Evolutionary conservation across 2,888 invertebrate genomes (phyloP), one percentile per base, ranked within the genome.

Genomic region (Parnassius glacialis): DNA sequence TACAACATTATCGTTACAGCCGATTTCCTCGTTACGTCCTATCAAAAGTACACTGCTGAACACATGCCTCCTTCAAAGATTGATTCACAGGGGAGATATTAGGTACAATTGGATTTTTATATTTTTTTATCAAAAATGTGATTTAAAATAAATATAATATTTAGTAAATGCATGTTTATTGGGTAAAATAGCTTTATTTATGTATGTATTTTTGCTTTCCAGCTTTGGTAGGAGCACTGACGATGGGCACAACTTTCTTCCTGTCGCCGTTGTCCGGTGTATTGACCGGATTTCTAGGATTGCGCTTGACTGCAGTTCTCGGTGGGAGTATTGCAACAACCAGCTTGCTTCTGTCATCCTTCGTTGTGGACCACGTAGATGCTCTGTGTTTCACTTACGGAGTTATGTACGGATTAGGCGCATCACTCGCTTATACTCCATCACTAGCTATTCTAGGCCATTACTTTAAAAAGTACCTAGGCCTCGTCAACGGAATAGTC

Each of bases 371-470:
- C 66, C 91, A 93, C 71, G 94, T 97, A 10, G 93, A 94, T 71
- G 93, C 94, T 13, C 93, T 98, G 59, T 97, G 95, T 84, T 92
- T 98, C 65, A 97, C 97, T 0, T 98, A 97, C 80, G 97, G 98
- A 10, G 87, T 98, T 42, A 94, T 98, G 93, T 96, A 97, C 71
- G 98, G 98, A 0, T 80, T 96, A 43, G 98, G 98, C 10, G 96
- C 97, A 2, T 97, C 98, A 0, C 89, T 98, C 54, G 95, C 96
- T 0, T 98, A 98, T 85, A 97, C 97, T 0, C 98, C 98, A 12
- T 97, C 97, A 5, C 85, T 98, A 55, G 97, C 97, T 51, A 97
- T 98, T 68, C 92, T 98, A 16, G 97, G 98, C 0, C 98, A 98
- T 78, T 98, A 98, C 84, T 98, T 98, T 86, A 95, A 96, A 77